Evolutionary conservation across 2,888 invertebrate species (phyloP).

Genomic region (Axea sp.): DNA sequence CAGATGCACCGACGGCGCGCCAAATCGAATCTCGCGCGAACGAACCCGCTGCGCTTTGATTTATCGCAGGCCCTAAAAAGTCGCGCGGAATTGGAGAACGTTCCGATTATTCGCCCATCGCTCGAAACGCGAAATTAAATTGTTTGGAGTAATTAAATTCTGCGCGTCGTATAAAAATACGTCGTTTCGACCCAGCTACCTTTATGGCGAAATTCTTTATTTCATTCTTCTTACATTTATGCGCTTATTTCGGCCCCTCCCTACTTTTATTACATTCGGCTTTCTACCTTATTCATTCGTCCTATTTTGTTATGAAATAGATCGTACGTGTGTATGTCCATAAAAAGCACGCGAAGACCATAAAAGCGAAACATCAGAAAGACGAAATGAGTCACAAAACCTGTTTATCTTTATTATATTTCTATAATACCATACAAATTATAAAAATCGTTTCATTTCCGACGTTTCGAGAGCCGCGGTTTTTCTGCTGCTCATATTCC

Average conservation of each 20-base stretch:
- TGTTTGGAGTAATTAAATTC: conserved; percentile 15
- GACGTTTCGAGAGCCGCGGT: too few species aligned
- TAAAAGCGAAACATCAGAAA: conserved; percentile 18
- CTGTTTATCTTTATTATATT: conserved; percentile 9
- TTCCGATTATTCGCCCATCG: too few species aligned
- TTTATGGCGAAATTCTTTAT: conserved; percentile 16
- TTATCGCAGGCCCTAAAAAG: too few species aligned
- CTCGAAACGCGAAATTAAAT: too few species aligned
- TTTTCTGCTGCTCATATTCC: too few species aligned
- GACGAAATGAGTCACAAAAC: conserved; percentile 23
- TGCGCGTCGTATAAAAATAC: conserved; percentile 5
- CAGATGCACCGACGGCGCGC: too few species aligned
- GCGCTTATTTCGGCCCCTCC: conserved; percentile 16
- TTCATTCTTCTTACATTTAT: conserved; percentile 25
- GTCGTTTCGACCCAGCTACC: conserved; percentile 10
- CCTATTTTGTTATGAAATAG: conserved; percentile 27
- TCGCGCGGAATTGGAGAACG: too few species aligned
- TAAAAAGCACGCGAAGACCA: conserved; percentile 12
- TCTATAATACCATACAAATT: too few species aligned
- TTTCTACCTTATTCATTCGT: conserved; percentile 22
- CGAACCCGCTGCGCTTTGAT: too few species aligned
- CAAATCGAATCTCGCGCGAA: too few species aligned
- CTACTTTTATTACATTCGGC: conserved; percentile 19
- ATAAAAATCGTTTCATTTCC: too few species aligned
- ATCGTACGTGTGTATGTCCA: conserved; percentile 22